A percentile compares a stretch with the other conserved stretches of the same genome.
Evolutionary conservation across 2,888 invertebrate genomes (phyloP).

Genomic region (Trissonchulus sp.): DNA sequence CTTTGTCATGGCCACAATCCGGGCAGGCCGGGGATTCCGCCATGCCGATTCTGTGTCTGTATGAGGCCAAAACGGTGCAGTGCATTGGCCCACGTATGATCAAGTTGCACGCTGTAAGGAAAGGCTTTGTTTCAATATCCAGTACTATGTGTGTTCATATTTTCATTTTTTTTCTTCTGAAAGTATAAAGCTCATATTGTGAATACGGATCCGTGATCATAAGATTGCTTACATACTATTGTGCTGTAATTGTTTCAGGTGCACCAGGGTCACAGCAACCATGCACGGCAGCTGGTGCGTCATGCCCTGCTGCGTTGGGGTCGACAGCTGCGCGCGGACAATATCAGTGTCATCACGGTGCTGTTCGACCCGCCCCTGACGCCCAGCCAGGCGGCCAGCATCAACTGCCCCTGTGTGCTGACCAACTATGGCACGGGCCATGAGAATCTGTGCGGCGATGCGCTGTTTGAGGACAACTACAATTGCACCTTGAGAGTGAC

Average conservation of each 20-base stretch:
- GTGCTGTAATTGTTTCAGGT: slow-evolving; percentile 24
- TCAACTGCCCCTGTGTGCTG: background rate
- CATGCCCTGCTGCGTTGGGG: slow-evolving; percentile 76
- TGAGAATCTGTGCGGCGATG: background rate
- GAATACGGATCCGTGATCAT: too few relatives aligned
- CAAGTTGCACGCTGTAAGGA: too few relatives aligned
- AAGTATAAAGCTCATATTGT: too few relatives aligned
- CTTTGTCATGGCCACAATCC: too few relatives aligned
- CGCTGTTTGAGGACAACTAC: background rate
- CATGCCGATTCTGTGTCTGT: too few relatives aligned
- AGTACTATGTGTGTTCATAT: too few relatives aligned
- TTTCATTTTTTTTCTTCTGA: too few relatives aligned
- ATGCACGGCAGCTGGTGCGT: slow-evolving; percentile 79
- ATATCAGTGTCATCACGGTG: slow-evolving; percentile 85
- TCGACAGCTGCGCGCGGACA: slow-evolving; percentile 76
- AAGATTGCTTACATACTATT: too few relatives aligned
- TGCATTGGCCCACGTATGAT: too few relatives aligned
- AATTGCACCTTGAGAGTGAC: slow-evolving; percentile 1
- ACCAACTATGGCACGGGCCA: background rate
- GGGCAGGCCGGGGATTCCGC: too few relatives aligned
- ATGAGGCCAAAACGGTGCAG: too few relatives aligned
- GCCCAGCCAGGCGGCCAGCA: background rate
- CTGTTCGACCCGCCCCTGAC: slow-evolving; percentile 75
- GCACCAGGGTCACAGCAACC: slow-evolving; percentile 60
- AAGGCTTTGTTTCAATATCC: too few relatives aligned